Base-by-base conservation (phyloP, 2,113 vertebrate species). In the Mirounga angustirostris region DNA sequence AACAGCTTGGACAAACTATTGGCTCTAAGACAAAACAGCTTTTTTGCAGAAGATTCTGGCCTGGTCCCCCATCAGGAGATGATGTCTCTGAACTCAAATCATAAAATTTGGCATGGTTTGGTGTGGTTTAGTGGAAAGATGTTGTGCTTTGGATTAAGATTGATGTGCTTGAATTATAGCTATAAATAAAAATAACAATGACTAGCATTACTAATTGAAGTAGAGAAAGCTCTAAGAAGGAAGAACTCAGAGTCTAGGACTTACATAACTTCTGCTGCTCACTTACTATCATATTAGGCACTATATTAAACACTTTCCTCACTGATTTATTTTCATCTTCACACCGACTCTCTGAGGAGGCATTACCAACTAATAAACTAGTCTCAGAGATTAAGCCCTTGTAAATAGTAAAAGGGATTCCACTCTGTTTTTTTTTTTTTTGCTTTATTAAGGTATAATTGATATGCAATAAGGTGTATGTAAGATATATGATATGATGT, bases 181-280 rank as follows among this genome's bases (percentile, higher is more conserved):
- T 59, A 13, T 82, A 89, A 50, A 76, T 94, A 80, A 94, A 80
- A 69, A 69, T 71, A 71, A 82, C 33, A 61, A 5, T 61, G 43
- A 89, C 43, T 73, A 94, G 59, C 54, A 82, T 81, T 87, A 58
- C 30, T 81, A 89, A 54, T 50, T 82, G 58, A 87, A 69, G 30
- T 80, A 26, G 78, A 63, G 26, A 89, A 89, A 73, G 78, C 54
- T 89, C 65, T 63, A 54, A 94, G 56, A 82, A 61, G 86, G 93
- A 94, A 82, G 93, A 74, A 74, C 78, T 94, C 65, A 61, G 43
- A 58, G 52, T 73, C 33, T 73, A 73, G 5, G 76, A 52, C 24
- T 81, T 61, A 40, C 11, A 15, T 80, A 56, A 88, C 30, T 46
- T 36, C 54, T 61, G 30, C 7, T 59, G 30, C 56, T 85, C 50